Evolutionary conservation across 2,113 vertebrate species (phyloP).

Genomic region (Piprites chloris): DNA sequence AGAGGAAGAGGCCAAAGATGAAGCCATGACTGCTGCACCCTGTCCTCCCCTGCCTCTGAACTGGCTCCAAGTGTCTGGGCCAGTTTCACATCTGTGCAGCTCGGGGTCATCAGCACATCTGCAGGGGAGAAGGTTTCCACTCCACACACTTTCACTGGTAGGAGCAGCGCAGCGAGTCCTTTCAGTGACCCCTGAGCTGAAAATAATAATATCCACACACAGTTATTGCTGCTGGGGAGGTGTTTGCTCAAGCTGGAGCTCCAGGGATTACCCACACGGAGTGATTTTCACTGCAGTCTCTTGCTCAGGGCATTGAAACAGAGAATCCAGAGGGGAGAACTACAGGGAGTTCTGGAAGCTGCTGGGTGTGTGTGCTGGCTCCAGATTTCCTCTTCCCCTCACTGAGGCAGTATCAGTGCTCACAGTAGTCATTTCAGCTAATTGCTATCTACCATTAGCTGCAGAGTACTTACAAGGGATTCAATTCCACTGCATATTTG

Average conservation of each 20-base stretch:
- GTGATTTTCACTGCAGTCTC: not conserved
- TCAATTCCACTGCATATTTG: conserved; percentile 62
- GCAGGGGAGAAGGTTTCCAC: not conserved
- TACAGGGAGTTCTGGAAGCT: not conserved
- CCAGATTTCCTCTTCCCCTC: conserved; percentile 19
- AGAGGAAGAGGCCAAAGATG: not conserved
- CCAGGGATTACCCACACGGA: not conserved
- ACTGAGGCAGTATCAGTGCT: conserved; percentile 1
- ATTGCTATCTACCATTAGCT: conserved; percentile 61
- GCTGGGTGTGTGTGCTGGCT: not conserved
- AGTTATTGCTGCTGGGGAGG: not conserved
- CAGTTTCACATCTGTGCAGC: not conserved
- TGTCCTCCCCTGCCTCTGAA: not conserved
- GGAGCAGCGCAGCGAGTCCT: not conserved
- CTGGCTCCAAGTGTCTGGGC: not conserved
- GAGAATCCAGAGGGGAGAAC: not conserved
- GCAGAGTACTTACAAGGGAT: conserved; percentile 51
- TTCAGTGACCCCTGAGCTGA: not conserved
- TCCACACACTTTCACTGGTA: not conserved
- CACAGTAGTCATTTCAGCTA: conserved; percentile 52
- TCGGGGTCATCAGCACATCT: not conserved
- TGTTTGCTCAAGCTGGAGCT: not conserved
- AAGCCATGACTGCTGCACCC: not conserved
- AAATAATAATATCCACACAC: not conserved
- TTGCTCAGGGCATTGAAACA: not conserved